Evolutionary conservation across 2,113 vertebrate genomes (phyloP), one percentile per base, ranked within the genome.

Genomic region (Bos indicus): DNA sequence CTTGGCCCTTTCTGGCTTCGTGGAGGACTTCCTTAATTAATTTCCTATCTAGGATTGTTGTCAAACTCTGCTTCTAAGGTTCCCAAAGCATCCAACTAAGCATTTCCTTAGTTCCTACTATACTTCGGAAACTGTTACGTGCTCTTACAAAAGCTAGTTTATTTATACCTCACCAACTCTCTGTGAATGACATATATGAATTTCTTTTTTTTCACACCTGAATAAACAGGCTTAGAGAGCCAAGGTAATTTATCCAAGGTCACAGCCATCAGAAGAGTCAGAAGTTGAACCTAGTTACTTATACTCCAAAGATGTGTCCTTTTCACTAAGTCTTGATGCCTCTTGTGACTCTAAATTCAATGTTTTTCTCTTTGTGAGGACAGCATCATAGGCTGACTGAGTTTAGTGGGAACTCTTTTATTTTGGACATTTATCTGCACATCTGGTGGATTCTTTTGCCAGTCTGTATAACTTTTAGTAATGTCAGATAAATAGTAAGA

Each of bases 321-420:
- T 90, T 57, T 59, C 21, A 93, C 10, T 57, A 77, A 36, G 26
- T 60, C 59, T 87, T 33, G 33, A 48, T 86, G 40, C 15, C 59
- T 90, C 51, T 36, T 80, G 28, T 80, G 80, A 67, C 26, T 74
- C 54, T 64, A 48, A 82, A 62, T 71, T 43, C 36, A 87, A 3
- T 93, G 51, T 71, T 93, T 90, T 95, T 83, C 91, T 97, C 36
- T 93, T 86, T 93, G 54, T 94, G 81, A 82, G 87, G n/a, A 62
- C 2, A 21, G 30, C 46, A 30, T 62, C 21, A 43, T 30, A 54
- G 40, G 11, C 48, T 87, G 59, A 51, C 36, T 30, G 40, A 30
- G 54, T 90, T 86, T 86, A n/a, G 21, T 51, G 40, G 36, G 81
- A 93, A 71, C 7, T 52, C 85, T 74, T 40, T 88, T 81, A 40